Percentiles rank a stretch among this genome's conserved stretches.
Evolutionary conservation across 2,888 invertebrate species (phyloP).

Genomic region (Abrostola triplasia): DNA sequence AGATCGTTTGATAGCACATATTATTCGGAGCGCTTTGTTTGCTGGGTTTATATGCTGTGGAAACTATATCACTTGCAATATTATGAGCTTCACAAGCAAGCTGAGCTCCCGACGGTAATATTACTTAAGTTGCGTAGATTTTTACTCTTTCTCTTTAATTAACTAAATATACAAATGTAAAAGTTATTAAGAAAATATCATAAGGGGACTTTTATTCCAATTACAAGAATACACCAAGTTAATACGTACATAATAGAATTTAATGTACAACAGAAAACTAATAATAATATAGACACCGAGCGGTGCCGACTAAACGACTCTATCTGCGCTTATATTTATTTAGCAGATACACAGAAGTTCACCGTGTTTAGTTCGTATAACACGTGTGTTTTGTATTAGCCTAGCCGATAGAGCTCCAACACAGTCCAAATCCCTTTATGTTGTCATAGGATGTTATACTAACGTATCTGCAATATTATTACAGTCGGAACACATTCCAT

Average conservation of each 20-base stretch:
- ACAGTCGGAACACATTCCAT: constrained; percentile 7
- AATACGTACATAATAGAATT: constrained; percentile 3
- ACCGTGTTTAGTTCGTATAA: background rate
- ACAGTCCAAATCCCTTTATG: constrained; percentile 16
- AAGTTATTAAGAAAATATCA: no score
- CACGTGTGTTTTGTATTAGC: constrained; percentile 2
- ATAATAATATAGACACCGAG: background rate
- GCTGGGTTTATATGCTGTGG: constrained; percentile 16
- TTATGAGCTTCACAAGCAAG: constrained; percentile 20
- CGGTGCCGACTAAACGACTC: background rate
- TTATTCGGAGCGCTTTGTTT: constrained; percentile 30
- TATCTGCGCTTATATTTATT: background rate
- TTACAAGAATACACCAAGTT: background rate
- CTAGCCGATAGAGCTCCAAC: background rate
- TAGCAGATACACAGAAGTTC: background rate
- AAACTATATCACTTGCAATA: constrained; percentile 18
- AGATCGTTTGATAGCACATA: constrained; percentile 26
- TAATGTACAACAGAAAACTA: background rate
- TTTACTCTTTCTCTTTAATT: constrained; percentile 27
- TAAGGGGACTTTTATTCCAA: no score
- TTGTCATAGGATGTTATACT: constrained; percentile 24
- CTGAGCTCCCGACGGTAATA: constrained; percentile 17
- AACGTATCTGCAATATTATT: constrained; percentile 19
- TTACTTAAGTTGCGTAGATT: constrained; percentile 21
- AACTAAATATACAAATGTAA: constrained; percentile 21